These are phyloP conservation scores for Epirrita christyi DNA, from an alignment of 2,888 invertebrate genomes.

Conservation along the genomic window DNA sequence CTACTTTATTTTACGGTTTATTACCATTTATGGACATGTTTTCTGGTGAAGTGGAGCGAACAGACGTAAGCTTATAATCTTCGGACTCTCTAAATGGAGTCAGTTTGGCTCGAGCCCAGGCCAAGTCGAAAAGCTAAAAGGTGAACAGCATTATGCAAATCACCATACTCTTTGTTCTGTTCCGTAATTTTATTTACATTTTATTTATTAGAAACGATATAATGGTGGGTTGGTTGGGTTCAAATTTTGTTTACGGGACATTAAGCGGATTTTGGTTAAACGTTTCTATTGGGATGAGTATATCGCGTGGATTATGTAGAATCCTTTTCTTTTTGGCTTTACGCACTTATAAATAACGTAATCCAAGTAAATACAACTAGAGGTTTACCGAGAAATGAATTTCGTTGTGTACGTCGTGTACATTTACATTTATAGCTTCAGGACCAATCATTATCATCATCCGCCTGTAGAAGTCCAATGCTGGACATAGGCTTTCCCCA, in stretches of 20 bases:
- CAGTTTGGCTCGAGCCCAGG: conserved; percentile 77
- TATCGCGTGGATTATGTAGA: conserved; percentile 25
- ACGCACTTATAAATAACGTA: conserved; percentile 13
- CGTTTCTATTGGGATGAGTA: conserved; percentile 36
- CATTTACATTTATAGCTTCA: too few species aligned
- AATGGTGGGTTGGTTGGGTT: conserved; percentile 58
- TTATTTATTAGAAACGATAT: conserved; percentile 75
- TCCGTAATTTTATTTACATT: conserved; percentile 74
- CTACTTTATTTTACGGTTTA: too few species aligned
- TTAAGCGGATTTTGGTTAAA: conserved; percentile 52
- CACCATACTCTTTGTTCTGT: conserved; percentile 77
- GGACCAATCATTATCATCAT: too few species aligned
- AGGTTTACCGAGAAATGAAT: not conserved
- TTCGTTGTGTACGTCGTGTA: not conserved
- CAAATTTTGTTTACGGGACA: conserved; percentile 56
- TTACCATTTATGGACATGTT: conserved; percentile 36
- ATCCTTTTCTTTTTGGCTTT: conserved; percentile 23
- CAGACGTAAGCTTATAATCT: conserved; percentile 75
- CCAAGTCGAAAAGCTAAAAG: conserved; percentile 72
- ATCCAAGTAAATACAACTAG: not conserved
- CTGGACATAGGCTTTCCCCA: too few species aligned
- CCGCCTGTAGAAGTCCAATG: too few species aligned
- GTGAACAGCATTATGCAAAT: conserved; percentile 82
- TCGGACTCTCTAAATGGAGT: conserved; percentile 68
- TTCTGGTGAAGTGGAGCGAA: conserved; percentile 38